phyloP scores from a whole-genome alignment of 2,113 vertebrate species.

The Chiloscyllium plagiosum region DNA sequence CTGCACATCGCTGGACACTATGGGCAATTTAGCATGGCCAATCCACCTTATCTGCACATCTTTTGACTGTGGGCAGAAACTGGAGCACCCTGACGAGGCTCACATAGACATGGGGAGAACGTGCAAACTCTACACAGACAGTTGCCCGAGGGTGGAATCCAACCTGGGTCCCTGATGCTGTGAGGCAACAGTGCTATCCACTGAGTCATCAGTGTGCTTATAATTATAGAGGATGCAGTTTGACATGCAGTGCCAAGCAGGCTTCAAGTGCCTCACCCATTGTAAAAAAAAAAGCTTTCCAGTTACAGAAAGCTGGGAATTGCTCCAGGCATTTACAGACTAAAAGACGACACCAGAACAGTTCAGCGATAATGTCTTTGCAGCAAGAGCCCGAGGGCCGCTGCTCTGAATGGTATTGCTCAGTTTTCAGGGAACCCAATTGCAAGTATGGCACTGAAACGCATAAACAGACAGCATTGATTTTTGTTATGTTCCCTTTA shows the following conservation, averaged over 20 bases:
- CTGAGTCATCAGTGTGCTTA: background rate
- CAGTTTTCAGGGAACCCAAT: background rate
- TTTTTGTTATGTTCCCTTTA: conserved; percentile 8
- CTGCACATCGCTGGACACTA: too few relatives aligned
- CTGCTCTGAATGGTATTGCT: background rate
- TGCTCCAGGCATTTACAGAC: background rate
- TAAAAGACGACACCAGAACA: background rate
- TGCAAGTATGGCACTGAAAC: background rate
- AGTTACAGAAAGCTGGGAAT: background rate
- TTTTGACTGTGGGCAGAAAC: too few relatives aligned
- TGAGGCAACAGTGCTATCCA: too few relatives aligned
- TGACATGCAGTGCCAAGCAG: background rate
- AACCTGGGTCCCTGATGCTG: too few relatives aligned
- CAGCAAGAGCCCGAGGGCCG: background rate
- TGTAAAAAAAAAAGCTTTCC: background rate
- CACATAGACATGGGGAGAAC: too few relatives aligned
- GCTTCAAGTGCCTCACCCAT: background rate
- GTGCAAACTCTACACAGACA: too few relatives aligned
- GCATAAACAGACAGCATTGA: conserved; percentile 1
- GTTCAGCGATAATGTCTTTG: background rate
- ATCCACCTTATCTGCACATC: too few relatives aligned
- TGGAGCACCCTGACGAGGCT: too few relatives aligned
- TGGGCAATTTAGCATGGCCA: too few relatives aligned
- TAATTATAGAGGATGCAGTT: background rate
- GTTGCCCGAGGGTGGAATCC: too few relatives aligned